These are phyloP conservation scores for Molorchus minor DNA, from an alignment of 2,888 invertebrate genomes.

Conservation along the genomic window DNA sequence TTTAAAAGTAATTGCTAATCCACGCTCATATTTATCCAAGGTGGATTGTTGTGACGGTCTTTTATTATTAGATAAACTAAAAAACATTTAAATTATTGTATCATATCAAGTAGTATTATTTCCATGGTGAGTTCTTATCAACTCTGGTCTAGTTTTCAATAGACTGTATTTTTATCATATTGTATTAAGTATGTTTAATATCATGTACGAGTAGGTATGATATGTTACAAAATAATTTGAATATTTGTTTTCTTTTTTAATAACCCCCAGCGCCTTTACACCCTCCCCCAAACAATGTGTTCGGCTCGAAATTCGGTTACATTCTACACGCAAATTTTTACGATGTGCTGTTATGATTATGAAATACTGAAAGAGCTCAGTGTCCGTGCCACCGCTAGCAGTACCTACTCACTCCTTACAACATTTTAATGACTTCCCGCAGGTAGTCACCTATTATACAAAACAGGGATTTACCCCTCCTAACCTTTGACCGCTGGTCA, in stretches of 20 bases:
- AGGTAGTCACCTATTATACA: not conserved
- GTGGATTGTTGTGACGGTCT: conserved; percentile 22
- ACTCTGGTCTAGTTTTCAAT: conserved; percentile 6
- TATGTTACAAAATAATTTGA: too few relatives aligned
- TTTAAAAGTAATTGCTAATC: conserved; percentile 29
- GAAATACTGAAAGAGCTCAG: too few relatives aligned
- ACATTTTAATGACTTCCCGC: not conserved
- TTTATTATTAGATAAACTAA: conserved; percentile 15
- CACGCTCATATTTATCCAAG: conserved; percentile 21
- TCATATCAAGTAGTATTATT: not conserved
- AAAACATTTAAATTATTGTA: conserved; percentile 25
- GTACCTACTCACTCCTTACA: not conserved
- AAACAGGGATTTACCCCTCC: not conserved
- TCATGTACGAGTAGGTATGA: too few relatives aligned
- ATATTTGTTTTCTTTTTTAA: too few relatives aligned
- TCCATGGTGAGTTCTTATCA: conserved; percentile 3
- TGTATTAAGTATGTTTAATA: too few relatives aligned
- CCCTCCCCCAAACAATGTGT: too few relatives aligned
- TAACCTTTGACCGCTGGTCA: conserved; percentile 37
- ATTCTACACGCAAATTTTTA: too few relatives aligned
- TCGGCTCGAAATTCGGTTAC: too few relatives aligned
- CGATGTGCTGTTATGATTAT: too few relatives aligned
- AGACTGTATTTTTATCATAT: too few relatives aligned
- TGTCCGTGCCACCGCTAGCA: not conserved
- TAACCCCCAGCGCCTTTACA: too few relatives aligned